Conservation (phyloP, 2,888 invertebrate genomes). For the Zygothrica quintamaculata region DNA sequence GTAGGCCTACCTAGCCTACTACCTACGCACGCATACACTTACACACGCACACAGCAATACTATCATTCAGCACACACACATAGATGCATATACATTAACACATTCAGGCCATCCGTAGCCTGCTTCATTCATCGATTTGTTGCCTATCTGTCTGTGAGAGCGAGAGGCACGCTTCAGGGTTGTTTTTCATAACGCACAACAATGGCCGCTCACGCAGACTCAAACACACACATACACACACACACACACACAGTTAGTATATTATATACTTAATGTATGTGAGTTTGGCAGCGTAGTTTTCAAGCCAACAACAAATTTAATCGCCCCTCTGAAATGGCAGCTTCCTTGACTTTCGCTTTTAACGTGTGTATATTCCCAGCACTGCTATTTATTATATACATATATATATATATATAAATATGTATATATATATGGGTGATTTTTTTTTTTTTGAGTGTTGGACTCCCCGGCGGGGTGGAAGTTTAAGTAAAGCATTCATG, state of each 20-base stretch:
- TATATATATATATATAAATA: conserved; percentile 15
- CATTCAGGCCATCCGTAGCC: conserved; percentile 25
- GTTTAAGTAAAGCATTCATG: conserved; percentile 76
- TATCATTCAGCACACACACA: no score
- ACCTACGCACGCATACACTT: conserved; percentile 47
- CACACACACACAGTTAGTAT: conserved; percentile 46
- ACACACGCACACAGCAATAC: conserved; percentile 22
- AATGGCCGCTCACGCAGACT: conserved; percentile 74
- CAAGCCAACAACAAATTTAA: conserved; percentile 50
- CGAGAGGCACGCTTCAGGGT: conserved; percentile 65
- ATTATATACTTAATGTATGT: conserved; percentile 51
- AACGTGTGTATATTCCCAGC: conserved; percentile 52
- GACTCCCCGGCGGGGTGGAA: conserved; percentile 61
- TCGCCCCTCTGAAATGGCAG: conserved; percentile 62
- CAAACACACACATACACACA: conserved; percentile 36
- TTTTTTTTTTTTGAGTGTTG: conserved; percentile 26
- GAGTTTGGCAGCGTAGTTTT: conserved; percentile 42
- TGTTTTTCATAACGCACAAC: conserved; percentile 76
- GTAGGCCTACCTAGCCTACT: conserved; percentile 62
- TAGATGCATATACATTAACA: conserved; percentile 11
- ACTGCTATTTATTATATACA: conserved; percentile 29
- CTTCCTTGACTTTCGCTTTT: conserved; percentile 78
- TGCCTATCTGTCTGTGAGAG: conserved; percentile 70
- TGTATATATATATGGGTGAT: conserved; percentile 29
- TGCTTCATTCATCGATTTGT: conserved; percentile 76